Evolutionary conservation across 2,888 invertebrate species (phyloP).

Genomic region (Clistopyga incitator): DNA sequence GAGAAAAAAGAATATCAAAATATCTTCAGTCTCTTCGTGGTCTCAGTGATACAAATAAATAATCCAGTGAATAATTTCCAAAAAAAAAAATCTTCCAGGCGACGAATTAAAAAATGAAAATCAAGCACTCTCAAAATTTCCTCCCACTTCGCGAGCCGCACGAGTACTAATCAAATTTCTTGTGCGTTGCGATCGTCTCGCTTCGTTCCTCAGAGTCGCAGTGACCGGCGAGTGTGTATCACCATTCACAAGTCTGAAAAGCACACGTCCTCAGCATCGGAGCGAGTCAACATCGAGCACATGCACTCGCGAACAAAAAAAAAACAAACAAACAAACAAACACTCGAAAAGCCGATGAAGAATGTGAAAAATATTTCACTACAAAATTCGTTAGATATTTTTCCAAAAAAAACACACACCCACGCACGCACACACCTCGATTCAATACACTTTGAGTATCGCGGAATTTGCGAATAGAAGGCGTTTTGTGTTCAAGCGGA

Average conservation of each 20-base stretch:
- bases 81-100: too few species aligned
- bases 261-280: neutral
- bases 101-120: too few species aligned
- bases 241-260: constrained; percentile 30
- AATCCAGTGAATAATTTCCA: neutral
- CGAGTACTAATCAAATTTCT: neutral
- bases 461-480: neutral
- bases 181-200: neutral
- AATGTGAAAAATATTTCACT: neutral
- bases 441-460: neutral
- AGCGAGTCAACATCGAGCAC: constrained; percentile 10
- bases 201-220: neutral
- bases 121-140: neutral
- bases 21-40: constrained; percentile 16
- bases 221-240: constrained; percentile 11
- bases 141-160: neutral
- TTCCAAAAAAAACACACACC: neutral
- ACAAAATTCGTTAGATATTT: neutral
- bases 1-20: constrained; percentile 3
- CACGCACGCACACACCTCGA: too few species aligned
- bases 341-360: neutral
- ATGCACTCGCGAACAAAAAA: constrained; percentile 9
- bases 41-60: neutral
- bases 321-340: too few species aligned
- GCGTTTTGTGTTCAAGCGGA: neutral